Conservation (phyloP, 2,797 vertebrate genomes). For the Sebastes hubbsi region DNA sequence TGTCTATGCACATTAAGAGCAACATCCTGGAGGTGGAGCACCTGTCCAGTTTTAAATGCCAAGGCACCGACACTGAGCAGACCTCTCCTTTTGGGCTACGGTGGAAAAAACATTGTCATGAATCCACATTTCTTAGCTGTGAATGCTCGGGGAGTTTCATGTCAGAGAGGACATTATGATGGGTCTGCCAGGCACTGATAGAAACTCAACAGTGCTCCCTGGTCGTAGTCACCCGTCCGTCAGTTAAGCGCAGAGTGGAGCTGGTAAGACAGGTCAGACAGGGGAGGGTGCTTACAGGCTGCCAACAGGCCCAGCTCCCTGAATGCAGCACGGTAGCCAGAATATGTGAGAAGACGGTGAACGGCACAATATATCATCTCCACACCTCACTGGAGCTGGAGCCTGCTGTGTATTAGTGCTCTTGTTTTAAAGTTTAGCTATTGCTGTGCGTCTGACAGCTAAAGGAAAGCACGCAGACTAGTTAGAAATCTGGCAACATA, state of each 20-base stretch:
- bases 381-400: conserved; percentile 29
- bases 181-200: conserved; percentile 46
- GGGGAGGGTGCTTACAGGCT: conserved; percentile 8
- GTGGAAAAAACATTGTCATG: background rate
- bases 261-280: conserved; percentile 29
- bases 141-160: conserved; percentile 45
- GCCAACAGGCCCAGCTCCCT: conserved; percentile 30
- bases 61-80: conserved; percentile 16
- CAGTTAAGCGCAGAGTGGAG: conserved; percentile 26
- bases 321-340: conserved; percentile 10
- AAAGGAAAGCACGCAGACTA: background rate
- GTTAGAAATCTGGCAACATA: background rate
- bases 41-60: conserved; percentile 66
- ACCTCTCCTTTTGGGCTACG: conserved; percentile 25
- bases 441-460: conserved; percentile 7
- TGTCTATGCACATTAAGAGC: conserved; percentile 52
- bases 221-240: conserved; percentile 40
- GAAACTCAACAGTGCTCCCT: conserved; percentile 39
- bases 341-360: conserved; percentile 14
- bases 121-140: conserved; percentile 24
- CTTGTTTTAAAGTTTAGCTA: conserved; percentile 14
- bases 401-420: conserved; percentile 19
- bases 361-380: conserved; percentile 26
- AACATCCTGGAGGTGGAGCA: conserved; percentile 54
- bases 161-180: conserved; percentile 61